Evolutionary conservation across 2,888 invertebrate species (phyloP), one percentile per base, ranked within the genome.

Genomic region (Volucella bombylans): DNA sequence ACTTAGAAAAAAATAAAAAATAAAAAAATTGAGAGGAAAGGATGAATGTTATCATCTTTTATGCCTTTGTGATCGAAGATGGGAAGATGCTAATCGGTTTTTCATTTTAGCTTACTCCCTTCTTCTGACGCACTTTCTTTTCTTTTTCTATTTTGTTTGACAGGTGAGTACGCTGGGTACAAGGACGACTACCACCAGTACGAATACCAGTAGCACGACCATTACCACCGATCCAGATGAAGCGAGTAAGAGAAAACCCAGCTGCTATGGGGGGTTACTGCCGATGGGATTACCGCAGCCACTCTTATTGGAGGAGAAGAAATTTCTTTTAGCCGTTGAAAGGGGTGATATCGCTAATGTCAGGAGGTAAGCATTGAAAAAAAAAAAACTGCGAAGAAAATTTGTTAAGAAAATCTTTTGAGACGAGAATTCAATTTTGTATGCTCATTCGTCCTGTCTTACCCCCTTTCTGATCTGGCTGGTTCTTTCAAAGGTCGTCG

Each of bases 291-390:
- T 96, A 86, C 96, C 96, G 1, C 95, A 96, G 89, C 92, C 96
- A 9, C 92, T 97, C 77, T 95, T 94, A 68, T 91, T 95, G 72
- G 96, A 97, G 88, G 98, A 98, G 92, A 98, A 98, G 93, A 97
- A 96, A 90, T 98, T 96, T 91, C 94, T 99, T 39, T 93, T 98
- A 74, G 97, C 98, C 0, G 97, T 98, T 31, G 98, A 98, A 92
- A 93, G 98, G 74, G 98, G 98, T 3, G 98, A 99, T 91, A 94
- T 98, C 90, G 95, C 95, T 12, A 96, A 96, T 90, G 97, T 97
- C 23, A 94, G 95, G 90, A 94, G 96, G 95, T 96, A 92, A 92
- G 91, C 89, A 31, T 59, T 14, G 8, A 23, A 69, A 41, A 45
- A 57, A 61, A 47, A 15, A 10, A 50, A 69, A 15, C 31, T 14